Conservation (phyloP, 1,140 invertebrate genomes). For the Neodiprion pinetum region DNA sequence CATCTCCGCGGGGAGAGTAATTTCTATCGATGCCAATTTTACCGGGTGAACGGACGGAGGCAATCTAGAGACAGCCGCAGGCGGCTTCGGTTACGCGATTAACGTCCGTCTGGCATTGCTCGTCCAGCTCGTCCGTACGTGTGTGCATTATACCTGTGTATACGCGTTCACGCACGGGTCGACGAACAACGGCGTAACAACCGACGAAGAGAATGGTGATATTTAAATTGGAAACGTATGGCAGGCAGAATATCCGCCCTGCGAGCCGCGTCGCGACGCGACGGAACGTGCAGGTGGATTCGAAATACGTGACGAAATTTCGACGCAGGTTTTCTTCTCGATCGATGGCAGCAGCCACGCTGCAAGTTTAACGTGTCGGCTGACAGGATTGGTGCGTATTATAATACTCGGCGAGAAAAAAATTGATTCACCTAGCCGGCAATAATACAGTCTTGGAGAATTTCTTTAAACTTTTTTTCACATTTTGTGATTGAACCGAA, state of each 20-base stretch:
- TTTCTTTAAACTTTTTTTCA: no score
- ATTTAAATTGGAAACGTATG: conserved; percentile 3
- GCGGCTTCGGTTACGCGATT: conserved; percentile 1
- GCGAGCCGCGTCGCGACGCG: background rate
- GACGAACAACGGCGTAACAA: no score
- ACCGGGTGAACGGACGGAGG: conserved; percentile 1
- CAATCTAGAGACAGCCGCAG: background rate
- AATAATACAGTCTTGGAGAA: no score
- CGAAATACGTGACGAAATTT: no score
- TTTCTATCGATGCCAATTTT: conserved; percentile 7
- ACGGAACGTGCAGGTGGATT: no score
- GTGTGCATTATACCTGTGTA: background rate
- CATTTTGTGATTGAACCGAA: no score
- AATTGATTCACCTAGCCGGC: no score
- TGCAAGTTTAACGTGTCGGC: no score
- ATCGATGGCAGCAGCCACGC: no score
- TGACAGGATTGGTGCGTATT: no score
- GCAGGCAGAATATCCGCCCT: background rate
- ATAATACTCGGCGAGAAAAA: no score
- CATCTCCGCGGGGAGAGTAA: background rate
- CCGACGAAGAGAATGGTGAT: background rate
- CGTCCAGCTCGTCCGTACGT: background rate
- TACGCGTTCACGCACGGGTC: background rate
- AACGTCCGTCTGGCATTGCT: background rate
- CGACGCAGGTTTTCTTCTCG: no score